These are phyloP conservation scores for Pelodiscus sinensis DNA, from an alignment of 2,113 vertebrate species.

Conservation along the genomic window DNA sequence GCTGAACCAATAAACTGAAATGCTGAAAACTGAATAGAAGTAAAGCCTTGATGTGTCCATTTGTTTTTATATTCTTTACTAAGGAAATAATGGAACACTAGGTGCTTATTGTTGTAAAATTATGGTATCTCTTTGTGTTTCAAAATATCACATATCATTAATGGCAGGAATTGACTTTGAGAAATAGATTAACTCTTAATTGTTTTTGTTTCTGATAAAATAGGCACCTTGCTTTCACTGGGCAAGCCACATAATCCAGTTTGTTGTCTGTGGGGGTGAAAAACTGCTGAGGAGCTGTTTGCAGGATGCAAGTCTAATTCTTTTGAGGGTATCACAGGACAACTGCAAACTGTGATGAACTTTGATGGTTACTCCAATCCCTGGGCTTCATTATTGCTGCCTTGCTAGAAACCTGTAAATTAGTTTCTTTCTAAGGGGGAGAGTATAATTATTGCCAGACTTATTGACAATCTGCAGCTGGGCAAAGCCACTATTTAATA, in stretches of 20 bases:
- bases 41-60: neutral
- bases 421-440: neutral
- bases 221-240: neutral
- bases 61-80: neutral
- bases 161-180: neutral
- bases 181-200: neutral
- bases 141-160: fast-evolving
- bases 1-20: neutral
- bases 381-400: neutral
- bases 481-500: neutral
- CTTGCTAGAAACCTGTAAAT: neutral
- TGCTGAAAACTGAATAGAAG: neutral
- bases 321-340: neutral
- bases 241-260: too few relatives aligned
- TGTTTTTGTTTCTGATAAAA: too few relatives aligned
- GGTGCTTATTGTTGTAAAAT: neutral
- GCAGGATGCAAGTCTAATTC: neutral
- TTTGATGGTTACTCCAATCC: neutral
- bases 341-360: neutral
- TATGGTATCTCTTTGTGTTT: neutral
- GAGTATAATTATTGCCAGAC: neutral
- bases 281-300: neutral
- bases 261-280: neutral
- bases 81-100: neutral
- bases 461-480: neutral